Evolutionary conservation across 2,888 invertebrate species (phyloP), one percentile per base, ranked within the genome.

Genomic region (Punctoribates punctum): DNA sequence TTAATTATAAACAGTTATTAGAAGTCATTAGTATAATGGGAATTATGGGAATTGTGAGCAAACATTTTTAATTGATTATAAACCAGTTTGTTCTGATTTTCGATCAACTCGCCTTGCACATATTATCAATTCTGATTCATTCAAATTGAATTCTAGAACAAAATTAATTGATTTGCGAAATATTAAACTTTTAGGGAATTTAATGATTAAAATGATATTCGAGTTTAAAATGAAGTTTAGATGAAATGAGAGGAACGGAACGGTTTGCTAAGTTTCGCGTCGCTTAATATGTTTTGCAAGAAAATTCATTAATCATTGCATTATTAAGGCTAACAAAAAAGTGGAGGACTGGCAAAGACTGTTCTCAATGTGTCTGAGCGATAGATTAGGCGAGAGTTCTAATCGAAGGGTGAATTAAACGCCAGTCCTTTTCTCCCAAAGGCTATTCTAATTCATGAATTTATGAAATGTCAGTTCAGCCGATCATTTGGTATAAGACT

Each of bases 401-500:
- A 27, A 38, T 15, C 38, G 65, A 65, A 25, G 65, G 57, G 57
- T 57, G 23, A 25, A 11, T 57, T 57, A 17, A 20, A 23, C 48
- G 48, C 2, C 8, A 17, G 48, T 34, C 34, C 57, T 25, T 4
- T 25, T 8, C 6, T 62, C 29, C 38, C 25, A 65, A 65, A n/a
- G 65, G 65, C 65, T 65, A 65, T 65, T 65, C 25, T 11, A 23
- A 57, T 57, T 57, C 65, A 65, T 65, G 65, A 65, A 34, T 65
- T 29, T 65, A 65, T 65, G 34, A 65, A 65, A 65, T 65, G 65
- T 34, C 65, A 65, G 29, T 62, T 13, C 62, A 65, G 8, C 13
- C 29, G 2, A 57, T 57, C 20, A 48, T 57, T 23, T 25, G 23
- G 25, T 20, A 20, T 11, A 25, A 23, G 13, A 57, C 57, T 23